Percentiles rank a stretch among this genome's conserved stretches.
phyloP scores from a whole-genome alignment of 2,888 invertebrate species.

The Noctua comes region DNA sequence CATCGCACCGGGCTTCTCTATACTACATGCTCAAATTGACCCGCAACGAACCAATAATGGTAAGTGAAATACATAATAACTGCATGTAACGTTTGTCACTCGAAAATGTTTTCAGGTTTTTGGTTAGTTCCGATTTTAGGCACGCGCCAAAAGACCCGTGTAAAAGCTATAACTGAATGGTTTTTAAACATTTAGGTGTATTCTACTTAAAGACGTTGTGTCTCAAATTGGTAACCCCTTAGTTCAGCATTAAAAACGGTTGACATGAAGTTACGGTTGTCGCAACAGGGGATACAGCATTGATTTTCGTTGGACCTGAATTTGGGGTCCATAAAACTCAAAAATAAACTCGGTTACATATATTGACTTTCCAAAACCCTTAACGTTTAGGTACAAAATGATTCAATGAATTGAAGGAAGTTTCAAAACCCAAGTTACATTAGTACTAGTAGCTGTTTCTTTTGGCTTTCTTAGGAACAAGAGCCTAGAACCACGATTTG shows the following conservation, averaged over 20 bases:
- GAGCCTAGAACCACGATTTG: not conserved
- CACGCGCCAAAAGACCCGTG: not conserved
- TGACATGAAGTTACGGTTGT: not conserved
- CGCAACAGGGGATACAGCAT: not conserved
- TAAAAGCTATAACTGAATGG: not conserved
- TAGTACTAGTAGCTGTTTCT: not conserved
- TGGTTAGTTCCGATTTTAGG: not conserved
- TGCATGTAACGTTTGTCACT: not conserved
- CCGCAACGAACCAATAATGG: conserved; percentile 89
- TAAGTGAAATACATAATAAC: conserved; percentile 66
- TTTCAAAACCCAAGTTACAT: not conserved
- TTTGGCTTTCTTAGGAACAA: not conserved
- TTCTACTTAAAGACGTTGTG: not conserved
- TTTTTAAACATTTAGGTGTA: no score
- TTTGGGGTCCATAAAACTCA: no score
- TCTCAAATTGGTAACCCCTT: not conserved
- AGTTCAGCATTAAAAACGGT: not conserved
- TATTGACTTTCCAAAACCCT: no score
- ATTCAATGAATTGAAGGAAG: not conserved
- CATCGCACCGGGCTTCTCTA: conserved; percentile 95
- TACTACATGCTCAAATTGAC: conserved; percentile 95
- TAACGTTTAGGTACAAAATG: not conserved
- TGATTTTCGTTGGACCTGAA: not conserved
- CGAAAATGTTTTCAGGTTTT: not conserved
- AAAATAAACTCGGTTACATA: no score